A percentile compares a stretch with the other conserved stretches of the same genome.
Evolutionary conservation across 1,140 invertebrate species (phyloP).

Genomic region (Tetraneura akinire): DNA sequence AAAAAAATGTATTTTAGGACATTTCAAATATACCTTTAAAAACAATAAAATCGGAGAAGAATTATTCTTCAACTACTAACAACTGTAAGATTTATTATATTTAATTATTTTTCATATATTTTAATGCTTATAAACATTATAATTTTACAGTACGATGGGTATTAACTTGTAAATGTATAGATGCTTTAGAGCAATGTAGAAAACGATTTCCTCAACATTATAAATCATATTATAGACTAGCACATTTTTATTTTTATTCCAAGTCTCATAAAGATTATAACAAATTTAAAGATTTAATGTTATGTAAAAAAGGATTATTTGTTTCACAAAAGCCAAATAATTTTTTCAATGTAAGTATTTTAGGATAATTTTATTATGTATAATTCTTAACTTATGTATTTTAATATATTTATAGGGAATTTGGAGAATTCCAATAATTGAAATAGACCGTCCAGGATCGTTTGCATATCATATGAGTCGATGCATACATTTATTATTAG

Average conservation of each 20-base stretch:
- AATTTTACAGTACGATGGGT: constrained; percentile 59
- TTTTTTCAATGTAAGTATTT: constrained; percentile 81
- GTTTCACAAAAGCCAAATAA: constrained; percentile 79
- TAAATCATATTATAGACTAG: constrained; percentile 85
- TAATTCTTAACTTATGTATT: too few species aligned
- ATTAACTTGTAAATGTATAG: constrained; percentile 66
- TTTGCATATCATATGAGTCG: constrained; percentile 89
- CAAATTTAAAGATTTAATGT: constrained; percentile 71
- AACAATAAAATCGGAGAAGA: background rate
- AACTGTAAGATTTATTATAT: background rate
- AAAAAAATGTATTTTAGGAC: too few species aligned
- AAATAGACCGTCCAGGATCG: constrained; percentile 88
- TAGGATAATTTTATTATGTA: too few species aligned
- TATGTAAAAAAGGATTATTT: constrained; percentile 79
- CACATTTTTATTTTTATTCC: constrained; percentile 80
- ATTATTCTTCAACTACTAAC: too few species aligned
- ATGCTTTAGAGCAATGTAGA: constrained; percentile 81
- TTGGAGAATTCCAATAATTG: constrained; percentile 85
- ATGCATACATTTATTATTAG: constrained; percentile 77
- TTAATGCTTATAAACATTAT: constrained; percentile 7
- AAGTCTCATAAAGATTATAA: constrained; percentile 68
- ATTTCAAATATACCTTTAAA: background rate
- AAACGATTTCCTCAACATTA: constrained; percentile 87
- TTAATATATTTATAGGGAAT: constrained; percentile 67
- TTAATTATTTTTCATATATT: constrained; percentile 11